Percentiles rank a stretch among this genome's conserved stretches.
phyloP scores from a whole-genome alignment of 2,888 invertebrate genomes.

The Colostygia pectinataria region DNA sequence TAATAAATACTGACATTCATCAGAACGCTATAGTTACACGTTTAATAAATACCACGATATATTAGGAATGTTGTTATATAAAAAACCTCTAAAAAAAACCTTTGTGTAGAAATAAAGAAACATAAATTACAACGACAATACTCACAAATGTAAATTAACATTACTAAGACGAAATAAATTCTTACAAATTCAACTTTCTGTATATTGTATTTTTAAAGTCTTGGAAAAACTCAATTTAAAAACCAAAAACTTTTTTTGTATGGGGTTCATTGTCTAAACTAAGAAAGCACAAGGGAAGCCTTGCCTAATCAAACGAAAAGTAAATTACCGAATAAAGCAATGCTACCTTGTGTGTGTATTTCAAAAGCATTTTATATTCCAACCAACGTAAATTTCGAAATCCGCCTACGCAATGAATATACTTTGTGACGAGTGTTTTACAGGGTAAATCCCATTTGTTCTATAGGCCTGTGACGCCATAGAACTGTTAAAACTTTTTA shows the following conservation, averaged over 20 bases:
- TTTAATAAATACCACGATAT: too few relatives aligned
- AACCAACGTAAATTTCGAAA: slow-evolving; percentile 1
- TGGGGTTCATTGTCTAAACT: neutral
- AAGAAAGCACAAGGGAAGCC: neutral
- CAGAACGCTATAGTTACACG: too few relatives aligned
- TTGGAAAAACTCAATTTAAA: too few relatives aligned
- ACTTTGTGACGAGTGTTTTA: slow-evolving; percentile 11
- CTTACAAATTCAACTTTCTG: neutral
- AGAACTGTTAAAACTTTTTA: too few relatives aligned
- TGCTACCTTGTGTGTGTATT: neutral
- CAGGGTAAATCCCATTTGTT: too few relatives aligned
- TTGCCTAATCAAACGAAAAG: neutral
- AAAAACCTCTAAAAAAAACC: slow-evolving; percentile 27
- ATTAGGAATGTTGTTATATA: too few relatives aligned
- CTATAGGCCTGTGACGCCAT: too few relatives aligned
- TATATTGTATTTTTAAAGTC: neutral
- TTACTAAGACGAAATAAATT: neutral
- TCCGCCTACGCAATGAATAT: slow-evolving; percentile 9
- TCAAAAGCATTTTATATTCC: slow-evolving; percentile 3
- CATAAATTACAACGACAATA: slow-evolving; percentile 28
- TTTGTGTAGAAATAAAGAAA: slow-evolving; percentile 33
- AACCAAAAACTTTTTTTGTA: too few relatives aligned
- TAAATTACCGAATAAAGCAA: neutral
- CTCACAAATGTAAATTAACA: slow-evolving; percentile 11
- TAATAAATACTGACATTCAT: too few relatives aligned